A percentile compares a stretch with the other conserved stretches of the same genome.
Evolutionary conservation across 2,888 invertebrate genomes (phyloP).

Genomic region (Zelleria hepariella): DNA sequence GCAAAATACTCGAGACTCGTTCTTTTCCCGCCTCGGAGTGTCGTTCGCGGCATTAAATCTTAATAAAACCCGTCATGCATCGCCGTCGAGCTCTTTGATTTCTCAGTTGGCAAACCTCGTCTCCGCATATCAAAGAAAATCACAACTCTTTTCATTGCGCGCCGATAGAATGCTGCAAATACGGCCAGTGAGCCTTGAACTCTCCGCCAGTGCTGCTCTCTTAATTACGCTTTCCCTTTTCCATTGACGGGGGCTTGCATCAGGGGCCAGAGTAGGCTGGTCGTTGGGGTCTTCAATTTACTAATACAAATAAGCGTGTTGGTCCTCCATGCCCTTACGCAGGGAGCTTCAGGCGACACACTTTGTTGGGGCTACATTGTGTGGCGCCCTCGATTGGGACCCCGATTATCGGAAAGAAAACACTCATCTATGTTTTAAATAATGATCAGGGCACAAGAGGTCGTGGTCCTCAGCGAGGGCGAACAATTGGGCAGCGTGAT

Average conservation of each 20-base stretch:
- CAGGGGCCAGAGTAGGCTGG: constrained; percentile 5
- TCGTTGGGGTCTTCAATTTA: constrained; percentile 45
- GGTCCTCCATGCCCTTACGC: constrained; percentile 35
- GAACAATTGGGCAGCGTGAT: constrained; percentile 55
- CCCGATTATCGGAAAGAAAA: constrained; percentile 72
- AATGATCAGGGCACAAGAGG: constrained; percentile 56
- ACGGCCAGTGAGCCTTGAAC: constrained; percentile 56
- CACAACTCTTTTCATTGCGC: constrained; percentile 72
- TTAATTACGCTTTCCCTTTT: background rate
- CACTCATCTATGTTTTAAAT: constrained; percentile 72
- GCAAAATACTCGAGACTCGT: constrained; percentile 24
- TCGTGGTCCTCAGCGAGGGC: constrained; percentile 24
- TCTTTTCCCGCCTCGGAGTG: constrained; percentile 69
- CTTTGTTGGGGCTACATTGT: constrained; percentile 56
- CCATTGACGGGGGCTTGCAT: background rate
- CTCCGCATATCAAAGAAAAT: constrained; percentile 68
- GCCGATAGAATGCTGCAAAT: constrained; percentile 65
- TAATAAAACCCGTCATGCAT: constrained; percentile 71
- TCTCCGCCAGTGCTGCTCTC: constrained; percentile 22
- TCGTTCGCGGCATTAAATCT: constrained; percentile 68
- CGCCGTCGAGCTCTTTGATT: constrained; percentile 65
- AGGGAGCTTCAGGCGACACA: constrained; percentile 44
- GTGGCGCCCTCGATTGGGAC: constrained; percentile 59
- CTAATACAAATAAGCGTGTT: constrained; percentile 64
- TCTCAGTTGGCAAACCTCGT: constrained; percentile 69